These are phyloP conservation scores for Frankliniella intonsa DNA, from an alignment of 2,888 invertebrate genomes.

Conservation along the genomic window DNA sequence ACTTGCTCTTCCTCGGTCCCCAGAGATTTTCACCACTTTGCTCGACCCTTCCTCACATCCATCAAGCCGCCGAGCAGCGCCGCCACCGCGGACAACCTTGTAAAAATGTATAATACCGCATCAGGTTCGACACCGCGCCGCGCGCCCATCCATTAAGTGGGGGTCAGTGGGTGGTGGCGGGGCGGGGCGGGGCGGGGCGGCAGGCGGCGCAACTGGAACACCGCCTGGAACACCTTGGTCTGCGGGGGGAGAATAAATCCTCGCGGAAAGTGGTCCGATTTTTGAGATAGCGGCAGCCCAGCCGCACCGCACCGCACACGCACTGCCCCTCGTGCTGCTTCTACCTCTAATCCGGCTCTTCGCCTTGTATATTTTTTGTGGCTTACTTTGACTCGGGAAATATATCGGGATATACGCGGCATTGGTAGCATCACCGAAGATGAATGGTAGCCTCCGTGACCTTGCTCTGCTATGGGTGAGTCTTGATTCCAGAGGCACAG, in stretches of 20 bases:
- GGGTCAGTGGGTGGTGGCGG: neutral
- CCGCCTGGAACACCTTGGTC: slow-evolving; percentile 11
- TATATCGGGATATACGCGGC: no score
- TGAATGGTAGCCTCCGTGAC: no score
- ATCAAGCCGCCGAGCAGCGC: neutral
- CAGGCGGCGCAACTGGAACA: neutral
- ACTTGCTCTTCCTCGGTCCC: no score
- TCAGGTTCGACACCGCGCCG: neutral
- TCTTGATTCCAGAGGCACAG: no score
- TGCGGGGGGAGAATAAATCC: neutral
- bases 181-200: no score
- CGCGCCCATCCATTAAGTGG: neutral
- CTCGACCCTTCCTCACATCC: neutral
- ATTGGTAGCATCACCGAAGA: no score
- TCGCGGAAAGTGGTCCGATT: slow-evolving; percentile 13
- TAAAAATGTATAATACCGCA: neutral
- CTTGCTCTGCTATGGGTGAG: no score
- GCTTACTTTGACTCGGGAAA: no score
- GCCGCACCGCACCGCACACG: neutral
- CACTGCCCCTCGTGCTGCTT: no score
- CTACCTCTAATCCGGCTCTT: no score
- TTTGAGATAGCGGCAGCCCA: neutral
- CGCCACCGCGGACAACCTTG: neutral
- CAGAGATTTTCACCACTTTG: no score
- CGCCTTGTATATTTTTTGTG: no score